phyloP scores from a whole-genome alignment of 2,888 invertebrate genomes.

The Leptopterna dolabrata region DNA sequence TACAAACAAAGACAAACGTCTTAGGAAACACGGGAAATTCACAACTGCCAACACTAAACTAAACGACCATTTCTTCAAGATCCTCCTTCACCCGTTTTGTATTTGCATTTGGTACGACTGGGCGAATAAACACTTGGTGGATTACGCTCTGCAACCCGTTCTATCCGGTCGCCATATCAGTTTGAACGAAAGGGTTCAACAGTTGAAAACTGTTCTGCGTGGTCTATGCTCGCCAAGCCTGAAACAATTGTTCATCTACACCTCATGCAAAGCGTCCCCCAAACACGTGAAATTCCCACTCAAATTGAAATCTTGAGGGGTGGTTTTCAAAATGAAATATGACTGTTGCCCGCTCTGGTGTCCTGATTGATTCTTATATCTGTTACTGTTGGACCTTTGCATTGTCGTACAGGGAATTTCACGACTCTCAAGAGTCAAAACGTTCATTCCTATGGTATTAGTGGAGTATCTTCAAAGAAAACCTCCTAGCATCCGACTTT shows the following conservation, averaged over 20 bases:
- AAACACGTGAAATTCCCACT: conserved; percentile 54
- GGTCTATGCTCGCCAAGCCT: neutral
- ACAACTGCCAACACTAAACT: neutral
- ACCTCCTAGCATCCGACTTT: no score
- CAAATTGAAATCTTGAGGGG: neutral
- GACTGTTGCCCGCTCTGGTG: no score
- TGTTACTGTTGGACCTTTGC: no score
- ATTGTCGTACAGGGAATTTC: no score
- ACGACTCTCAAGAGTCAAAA: no score
- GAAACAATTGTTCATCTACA: conserved; percentile 50
- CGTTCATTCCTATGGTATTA: no score
- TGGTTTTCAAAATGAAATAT: neutral
- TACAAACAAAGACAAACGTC: neutral
- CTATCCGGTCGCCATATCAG: neutral
- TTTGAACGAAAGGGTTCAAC: conserved; percentile 12
- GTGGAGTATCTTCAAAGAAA: no score
- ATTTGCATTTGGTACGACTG: conserved; percentile 56
- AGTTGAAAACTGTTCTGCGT: neutral
- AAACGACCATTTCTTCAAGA: neutral
- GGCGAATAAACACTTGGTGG: neutral
- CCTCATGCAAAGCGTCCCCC: conserved; percentile 47
- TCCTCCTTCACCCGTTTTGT: conserved; percentile 54
- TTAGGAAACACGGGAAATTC: neutral
- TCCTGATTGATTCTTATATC: no score
- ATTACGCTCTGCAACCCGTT: conserved; percentile 10